phyloP scores from a whole-genome alignment of 2,113 vertebrate genomes.

The Tympanuchus pallidicinctus region DNA sequence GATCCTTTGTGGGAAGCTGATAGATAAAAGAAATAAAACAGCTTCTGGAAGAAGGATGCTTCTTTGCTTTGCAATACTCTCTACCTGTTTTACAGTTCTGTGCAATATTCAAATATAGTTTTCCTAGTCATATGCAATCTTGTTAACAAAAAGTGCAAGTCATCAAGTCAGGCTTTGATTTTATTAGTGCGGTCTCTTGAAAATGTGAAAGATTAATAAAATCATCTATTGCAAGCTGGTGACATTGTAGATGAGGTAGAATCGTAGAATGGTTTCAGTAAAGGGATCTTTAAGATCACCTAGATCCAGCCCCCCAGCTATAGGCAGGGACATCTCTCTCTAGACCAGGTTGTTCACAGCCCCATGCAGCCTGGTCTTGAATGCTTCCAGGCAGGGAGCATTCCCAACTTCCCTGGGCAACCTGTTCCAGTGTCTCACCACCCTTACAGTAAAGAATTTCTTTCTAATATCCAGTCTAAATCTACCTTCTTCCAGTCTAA shows the following conservation, averaged over 20 bases:
- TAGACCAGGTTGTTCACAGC: too few relatives aligned
- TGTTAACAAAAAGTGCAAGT: background rate
- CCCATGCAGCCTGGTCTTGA: too few relatives aligned
- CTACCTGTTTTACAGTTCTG: background rate
- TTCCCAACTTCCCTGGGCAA: too few relatives aligned
- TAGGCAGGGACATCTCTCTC: too few relatives aligned
- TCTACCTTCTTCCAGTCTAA: too few relatives aligned
- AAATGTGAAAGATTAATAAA: background rate
- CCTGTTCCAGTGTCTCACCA: too few relatives aligned
- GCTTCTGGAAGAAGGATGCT: background rate
- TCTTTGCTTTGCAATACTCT: background rate
- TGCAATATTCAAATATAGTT: background rate
- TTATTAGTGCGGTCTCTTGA: background rate
- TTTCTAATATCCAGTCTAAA: too few relatives aligned
- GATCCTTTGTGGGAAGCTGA: background rate
- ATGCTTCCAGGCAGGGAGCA: too few relatives aligned
- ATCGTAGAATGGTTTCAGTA: too few relatives aligned
- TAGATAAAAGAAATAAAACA: slow-evolving; percentile 8
- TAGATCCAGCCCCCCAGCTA: too few relatives aligned
- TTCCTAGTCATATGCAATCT: background rate
- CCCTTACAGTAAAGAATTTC: too few relatives aligned
- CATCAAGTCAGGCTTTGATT: background rate
- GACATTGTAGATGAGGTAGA: background rate
- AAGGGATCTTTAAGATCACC: too few relatives aligned
- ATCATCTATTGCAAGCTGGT: background rate